Evolutionary conservation across 2,888 invertebrate species (phyloP), one percentile per base, ranked within the genome.

Genomic region (Ceramica pisi): DNA sequence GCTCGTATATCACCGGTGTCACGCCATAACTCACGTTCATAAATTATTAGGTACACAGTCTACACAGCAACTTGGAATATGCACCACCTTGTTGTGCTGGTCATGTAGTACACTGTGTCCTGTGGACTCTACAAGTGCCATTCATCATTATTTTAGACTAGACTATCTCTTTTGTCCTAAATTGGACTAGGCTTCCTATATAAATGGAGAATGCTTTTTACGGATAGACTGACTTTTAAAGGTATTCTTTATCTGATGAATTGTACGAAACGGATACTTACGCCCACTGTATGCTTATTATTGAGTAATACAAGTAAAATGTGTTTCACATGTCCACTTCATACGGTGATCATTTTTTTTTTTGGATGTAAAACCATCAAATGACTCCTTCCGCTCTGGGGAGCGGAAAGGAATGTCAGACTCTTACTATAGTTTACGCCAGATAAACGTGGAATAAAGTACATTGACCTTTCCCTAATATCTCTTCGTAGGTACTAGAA

Each of bases 1-100:
- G n/a, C 64, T 71, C 68, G 7, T 75, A 69, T 48, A 82, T 79
- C 65, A 82, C 8, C 35, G 12, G 31, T 56, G 67, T 60, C 65
- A 31, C 16, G 62, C 38, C 35, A 71, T 78, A 78, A 71, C 51
- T 78, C 67, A 71, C 31, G 38, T 53, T 38, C 51, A 48, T 82
- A 31, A 80, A 66, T 70, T 82, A 69, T 69, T 46, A 55, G 56
- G 23, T 48, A 55, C 71, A 75, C 41, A 59, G 59, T 2, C 41
- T 73, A 66, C 51, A 60, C 65, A 44, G 38, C 12, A 53, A 73
- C 62, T 67, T 65, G 31, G 57, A 63, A 60, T 68, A 63, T 74
- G 51, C 64, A 46, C 19, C 21, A 63, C n/a, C 35, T 63, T 8
- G 26, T 26, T 46, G 26, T 64, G 46, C 65, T 71, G 19, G 38